Conservation (phyloP, 2,113 vertebrate species). For the Gila orcuttii region DNA sequence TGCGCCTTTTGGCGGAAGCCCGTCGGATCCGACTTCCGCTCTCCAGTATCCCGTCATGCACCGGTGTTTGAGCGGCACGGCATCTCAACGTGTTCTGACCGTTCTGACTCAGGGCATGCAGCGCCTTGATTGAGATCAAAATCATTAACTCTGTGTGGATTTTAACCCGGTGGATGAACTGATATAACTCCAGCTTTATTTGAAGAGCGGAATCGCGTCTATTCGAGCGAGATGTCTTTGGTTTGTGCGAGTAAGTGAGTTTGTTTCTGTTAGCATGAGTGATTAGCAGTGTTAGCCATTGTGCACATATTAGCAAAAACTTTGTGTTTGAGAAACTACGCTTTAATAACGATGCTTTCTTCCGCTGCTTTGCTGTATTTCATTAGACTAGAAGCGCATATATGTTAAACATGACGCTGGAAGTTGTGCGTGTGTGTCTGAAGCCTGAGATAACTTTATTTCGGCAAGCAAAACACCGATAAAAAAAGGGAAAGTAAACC, state of each 20-base stretch:
- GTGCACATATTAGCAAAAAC: not conserved
- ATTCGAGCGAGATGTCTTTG: constrained; percentile 71
- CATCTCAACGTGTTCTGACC: constrained; percentile 45
- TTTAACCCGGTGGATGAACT: not conserved
- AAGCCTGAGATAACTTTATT: not conserved
- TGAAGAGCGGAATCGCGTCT: not conserved
- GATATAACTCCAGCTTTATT: not conserved
- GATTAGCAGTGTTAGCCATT: constrained; percentile 33
- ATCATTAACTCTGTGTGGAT: not conserved
- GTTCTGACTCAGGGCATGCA: constrained; percentile 33
- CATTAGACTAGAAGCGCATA: not conserved
- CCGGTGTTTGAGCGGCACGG: constrained; percentile 48
- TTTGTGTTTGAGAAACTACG: not conserved
- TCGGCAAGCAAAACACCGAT: not conserved
- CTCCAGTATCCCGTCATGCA: constrained; percentile 52
- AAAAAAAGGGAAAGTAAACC: not conserved
- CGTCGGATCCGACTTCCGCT: not conserved
- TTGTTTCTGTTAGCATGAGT: constrained; percentile 16
- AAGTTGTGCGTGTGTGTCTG: too few species aligned
- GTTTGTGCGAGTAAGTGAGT: constrained; percentile 79
- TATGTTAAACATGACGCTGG: not conserved
- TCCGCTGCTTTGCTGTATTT: not conserved
- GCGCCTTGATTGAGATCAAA: not conserved
- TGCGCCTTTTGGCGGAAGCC: not conserved
- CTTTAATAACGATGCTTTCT: not conserved